These are phyloP conservation scores for Papilio dardanus DNA, from an alignment of 1,140 invertebrate species.

Conservation along the genomic window DNA sequence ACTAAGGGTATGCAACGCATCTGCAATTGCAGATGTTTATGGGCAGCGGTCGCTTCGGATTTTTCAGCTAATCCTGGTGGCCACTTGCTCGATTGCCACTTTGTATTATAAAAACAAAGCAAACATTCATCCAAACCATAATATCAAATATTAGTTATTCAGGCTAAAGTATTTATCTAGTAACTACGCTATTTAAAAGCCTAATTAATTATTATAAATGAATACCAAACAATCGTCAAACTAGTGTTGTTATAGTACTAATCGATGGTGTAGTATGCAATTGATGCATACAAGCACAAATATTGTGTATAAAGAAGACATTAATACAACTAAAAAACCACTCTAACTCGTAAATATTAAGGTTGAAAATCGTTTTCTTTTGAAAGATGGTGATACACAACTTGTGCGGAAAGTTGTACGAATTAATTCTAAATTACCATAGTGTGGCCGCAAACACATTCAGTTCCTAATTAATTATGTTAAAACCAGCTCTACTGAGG, in stretches of 20 bases:
- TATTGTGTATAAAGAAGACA: background rate
- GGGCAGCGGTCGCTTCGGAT: no score
- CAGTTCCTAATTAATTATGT: slow-evolving; percentile 33
- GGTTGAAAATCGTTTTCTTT: background rate
- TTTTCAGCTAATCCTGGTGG: no score
- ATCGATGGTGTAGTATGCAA: slow-evolving; percentile 1
- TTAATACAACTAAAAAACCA: background rate
- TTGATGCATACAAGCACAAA: background rate
- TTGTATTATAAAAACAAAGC: no score
- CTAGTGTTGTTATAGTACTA: slow-evolving; percentile 22
- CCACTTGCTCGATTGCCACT: no score
- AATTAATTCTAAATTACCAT: slow-evolving; percentile 33
- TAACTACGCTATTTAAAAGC: background rate
- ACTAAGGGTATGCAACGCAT: no score
- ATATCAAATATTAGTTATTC: background rate
- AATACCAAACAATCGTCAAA: slow-evolving; percentile 24
- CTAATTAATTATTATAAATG: slow-evolving; percentile 22
- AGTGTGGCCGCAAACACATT: slow-evolving; percentile 2
- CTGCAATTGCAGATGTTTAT: no score
- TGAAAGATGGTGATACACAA: background rate
- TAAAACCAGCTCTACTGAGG: slow-evolving; percentile 7
- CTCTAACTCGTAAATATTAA: background rate
- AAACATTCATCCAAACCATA: background rate
- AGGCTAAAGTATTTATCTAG: background rate
- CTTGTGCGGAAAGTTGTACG: background rate